phyloP scores from a whole-genome alignment of 1,140 invertebrate genomes.

The Stenopsyche tienmushanensis region DNA sequence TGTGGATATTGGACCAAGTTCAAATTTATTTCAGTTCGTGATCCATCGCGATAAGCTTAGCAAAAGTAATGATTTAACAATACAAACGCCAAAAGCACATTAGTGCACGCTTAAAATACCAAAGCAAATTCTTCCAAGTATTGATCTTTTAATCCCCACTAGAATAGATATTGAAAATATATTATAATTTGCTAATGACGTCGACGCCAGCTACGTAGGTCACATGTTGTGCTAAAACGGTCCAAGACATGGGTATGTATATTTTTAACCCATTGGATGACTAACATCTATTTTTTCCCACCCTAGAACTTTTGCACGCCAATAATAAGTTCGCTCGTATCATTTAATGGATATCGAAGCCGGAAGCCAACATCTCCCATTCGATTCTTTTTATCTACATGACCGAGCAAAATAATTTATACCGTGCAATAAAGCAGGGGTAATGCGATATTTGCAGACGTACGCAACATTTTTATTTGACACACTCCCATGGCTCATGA shows the following conservation, averaged over 20 bases:
- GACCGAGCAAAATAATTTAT: constrained; percentile 20
- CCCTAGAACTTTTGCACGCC: not conserved
- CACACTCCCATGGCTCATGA: not conserved
- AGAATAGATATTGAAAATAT: too few relatives aligned
- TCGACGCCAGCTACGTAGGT: not conserved
- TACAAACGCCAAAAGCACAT: too few relatives aligned
- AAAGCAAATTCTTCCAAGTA: too few relatives aligned
- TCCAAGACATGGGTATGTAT: not conserved
- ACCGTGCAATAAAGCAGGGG: not conserved
- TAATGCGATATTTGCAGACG: too few relatives aligned
- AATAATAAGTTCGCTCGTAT: not conserved
- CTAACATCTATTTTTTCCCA: not conserved
- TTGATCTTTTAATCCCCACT: too few relatives aligned
- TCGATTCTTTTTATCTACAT: constrained; percentile 9
- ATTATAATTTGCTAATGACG: too few relatives aligned
- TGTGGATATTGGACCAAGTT: too few relatives aligned
- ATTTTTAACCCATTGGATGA: not conserved
- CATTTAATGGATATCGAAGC: not conserved
- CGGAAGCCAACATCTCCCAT: constrained; percentile 9
- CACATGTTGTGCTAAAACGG: not conserved
- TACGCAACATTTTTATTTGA: too few relatives aligned
- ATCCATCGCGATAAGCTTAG: too few relatives aligned
- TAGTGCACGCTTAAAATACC: too few relatives aligned
- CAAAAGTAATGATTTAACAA: too few relatives aligned
- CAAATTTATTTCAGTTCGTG: too few relatives aligned